Percentiles rank a stretch among this genome's conserved stretches.
phyloP scores from a whole-genome alignment of 2,113 vertebrate genomes.

The Pteropus alecto region DNA sequence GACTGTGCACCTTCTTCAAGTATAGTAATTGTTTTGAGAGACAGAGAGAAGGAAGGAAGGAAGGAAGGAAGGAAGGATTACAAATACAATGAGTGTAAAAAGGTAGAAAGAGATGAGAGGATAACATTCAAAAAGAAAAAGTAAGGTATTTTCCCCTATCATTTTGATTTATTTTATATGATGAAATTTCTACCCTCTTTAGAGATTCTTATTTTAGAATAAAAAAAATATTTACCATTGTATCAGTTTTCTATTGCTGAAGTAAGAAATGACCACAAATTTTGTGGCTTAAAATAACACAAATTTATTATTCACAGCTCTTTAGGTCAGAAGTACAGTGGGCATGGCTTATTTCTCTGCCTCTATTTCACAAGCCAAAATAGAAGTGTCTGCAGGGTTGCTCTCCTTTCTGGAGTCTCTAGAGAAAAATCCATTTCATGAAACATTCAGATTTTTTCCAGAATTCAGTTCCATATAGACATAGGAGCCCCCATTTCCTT shows the following conservation, averaged over 20 bases:
- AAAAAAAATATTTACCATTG: background rate
- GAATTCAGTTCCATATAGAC: background rate
- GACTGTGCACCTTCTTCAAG: background rate
- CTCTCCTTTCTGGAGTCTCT: background rate
- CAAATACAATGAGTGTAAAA: background rate
- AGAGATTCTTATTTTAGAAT: slow-evolving; percentile 10
- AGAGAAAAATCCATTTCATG: background rate
- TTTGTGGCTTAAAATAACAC: background rate
- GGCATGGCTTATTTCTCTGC: background rate
- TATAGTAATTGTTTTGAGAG: background rate
- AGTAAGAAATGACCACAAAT: background rate
- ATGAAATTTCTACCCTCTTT: background rate
- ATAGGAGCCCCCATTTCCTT: background rate
- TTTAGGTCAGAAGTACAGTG: background rate
- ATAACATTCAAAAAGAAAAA: background rate
- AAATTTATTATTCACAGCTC: background rate
- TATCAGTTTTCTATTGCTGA: background rate
- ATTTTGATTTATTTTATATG: slow-evolving; percentile 45
- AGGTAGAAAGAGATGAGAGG: background rate
- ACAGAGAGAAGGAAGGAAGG: background rate
- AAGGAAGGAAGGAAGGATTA: background rate
- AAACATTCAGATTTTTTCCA: background rate
- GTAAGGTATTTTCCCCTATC: background rate
- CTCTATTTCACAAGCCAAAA: background rate
- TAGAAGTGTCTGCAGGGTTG: background rate